phyloP scores from a whole-genome alignment of 2,888 invertebrate species.

The Harpagoxenus sublaevis region DNA sequence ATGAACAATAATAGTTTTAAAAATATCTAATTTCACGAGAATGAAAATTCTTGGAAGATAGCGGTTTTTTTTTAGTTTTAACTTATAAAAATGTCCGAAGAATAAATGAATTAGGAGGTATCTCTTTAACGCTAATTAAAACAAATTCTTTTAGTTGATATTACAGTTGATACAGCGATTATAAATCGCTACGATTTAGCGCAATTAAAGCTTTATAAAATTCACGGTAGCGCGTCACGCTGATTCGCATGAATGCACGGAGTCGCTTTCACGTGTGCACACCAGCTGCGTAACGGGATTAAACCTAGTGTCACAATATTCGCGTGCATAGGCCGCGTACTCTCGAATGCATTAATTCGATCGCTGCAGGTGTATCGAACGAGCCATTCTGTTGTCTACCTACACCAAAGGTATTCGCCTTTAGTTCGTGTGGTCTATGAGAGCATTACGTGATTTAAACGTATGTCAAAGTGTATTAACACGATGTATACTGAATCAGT shows the following conservation, averaged over 20 bases:
- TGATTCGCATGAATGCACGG: constrained; percentile 50
- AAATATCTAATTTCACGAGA: neutral
- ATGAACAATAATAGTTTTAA: neutral
- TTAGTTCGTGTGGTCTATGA: neutral
- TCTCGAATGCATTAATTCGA: constrained; percentile 22
- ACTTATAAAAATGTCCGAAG: neutral
- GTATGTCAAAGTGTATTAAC: constrained; percentile 14
- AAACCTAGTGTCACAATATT: constrained; percentile 28
- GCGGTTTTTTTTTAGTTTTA: neutral
- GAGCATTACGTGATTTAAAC: neutral
- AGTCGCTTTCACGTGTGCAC: constrained; percentile 15
- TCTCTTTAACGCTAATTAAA: constrained; percentile 73
- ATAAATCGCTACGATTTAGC: constrained; percentile 68
- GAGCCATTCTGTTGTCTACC: constrained; percentile 5
- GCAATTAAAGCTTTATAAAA: constrained; percentile 75
- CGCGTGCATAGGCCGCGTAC: constrained; percentile 1
- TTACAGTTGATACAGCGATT: constrained; percentile 40
- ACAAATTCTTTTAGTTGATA: constrained; percentile 74
- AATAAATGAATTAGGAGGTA: neutral
- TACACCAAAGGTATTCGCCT: neutral
- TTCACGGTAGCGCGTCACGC: constrained; percentile 55
- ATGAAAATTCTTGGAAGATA: neutral
- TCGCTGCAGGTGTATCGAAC: constrained; percentile 16
- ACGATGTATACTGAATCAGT: neutral
- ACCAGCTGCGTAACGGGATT: constrained; percentile 49